Evolutionary conservation across 2,888 invertebrate genomes (phyloP).

Genomic region (Tipula confusa): DNA sequence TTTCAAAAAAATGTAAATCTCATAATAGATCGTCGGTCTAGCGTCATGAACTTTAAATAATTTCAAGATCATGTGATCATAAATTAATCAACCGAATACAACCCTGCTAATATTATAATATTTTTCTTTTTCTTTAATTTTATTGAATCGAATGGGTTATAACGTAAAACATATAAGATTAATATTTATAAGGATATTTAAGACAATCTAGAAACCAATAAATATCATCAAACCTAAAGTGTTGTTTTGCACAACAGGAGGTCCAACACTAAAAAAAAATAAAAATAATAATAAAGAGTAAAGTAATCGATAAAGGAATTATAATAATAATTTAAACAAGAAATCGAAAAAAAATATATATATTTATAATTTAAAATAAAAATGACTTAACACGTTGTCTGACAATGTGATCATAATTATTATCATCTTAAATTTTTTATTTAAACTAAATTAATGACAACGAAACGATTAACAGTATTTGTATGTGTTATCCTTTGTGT

Average conservation of each 20-base stretch:
- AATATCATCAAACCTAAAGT: neutral
- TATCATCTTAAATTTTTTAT: neutral
- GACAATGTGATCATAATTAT: neutral
- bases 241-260: neutral
- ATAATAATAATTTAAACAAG: conserved; percentile 8
- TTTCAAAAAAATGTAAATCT: too few relatives aligned
- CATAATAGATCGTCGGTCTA: too few relatives aligned
- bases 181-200: neutral
- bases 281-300: neutral
- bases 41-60: too few relatives aligned
- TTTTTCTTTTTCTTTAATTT: neutral
- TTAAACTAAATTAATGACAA: neutral
- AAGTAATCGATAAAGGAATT: conserved; percentile 25
- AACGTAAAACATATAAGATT: neutral
- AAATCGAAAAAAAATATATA: neutral
- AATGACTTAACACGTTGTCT: neutral
- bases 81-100: neutral
- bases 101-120: neutral
- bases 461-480: neutral
- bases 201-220: neutral
- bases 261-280: neutral
- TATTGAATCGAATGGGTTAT: neutral
- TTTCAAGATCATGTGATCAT: too few relatives aligned
- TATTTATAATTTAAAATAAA: neutral
- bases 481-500: neutral